A percentile compares a stretch with the other conserved stretches of the same genome.
phyloP scores from a whole-genome alignment of 2,888 invertebrate species.

The Drosophila parthenogenetica region DNA sequence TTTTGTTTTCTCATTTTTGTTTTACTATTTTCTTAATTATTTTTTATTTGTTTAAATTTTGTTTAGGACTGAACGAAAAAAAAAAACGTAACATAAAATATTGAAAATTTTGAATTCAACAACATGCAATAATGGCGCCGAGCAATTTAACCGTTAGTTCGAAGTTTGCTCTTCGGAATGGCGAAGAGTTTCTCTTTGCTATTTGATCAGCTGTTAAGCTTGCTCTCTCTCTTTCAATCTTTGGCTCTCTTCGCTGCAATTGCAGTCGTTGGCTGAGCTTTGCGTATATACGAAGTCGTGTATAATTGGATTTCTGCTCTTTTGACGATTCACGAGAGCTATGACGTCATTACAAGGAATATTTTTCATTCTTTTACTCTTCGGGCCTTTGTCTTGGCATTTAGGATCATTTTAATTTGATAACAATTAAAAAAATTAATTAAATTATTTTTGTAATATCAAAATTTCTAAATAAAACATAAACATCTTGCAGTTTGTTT shows the following conservation, averaged over 20 bases:
- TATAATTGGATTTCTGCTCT: constrained; percentile 5
- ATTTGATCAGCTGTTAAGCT: no score
- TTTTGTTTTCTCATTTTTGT: constrained; percentile 11
- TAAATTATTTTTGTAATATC: constrained; percentile 66
- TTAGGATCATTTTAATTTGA: constrained; percentile 34
- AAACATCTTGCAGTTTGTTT: constrained; percentile 28
- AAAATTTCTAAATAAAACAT: constrained; percentile 61
- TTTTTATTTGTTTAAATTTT: constrained; percentile 28
- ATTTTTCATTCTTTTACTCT: background rate
- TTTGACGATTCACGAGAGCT: constrained; percentile 8
- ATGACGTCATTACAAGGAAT: background rate
- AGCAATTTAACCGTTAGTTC: constrained; percentile 18
- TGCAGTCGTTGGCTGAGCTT: constrained; percentile 3
- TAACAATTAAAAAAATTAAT: constrained; percentile 55
- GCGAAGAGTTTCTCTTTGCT: constrained; percentile 3
- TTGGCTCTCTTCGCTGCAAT: background rate
- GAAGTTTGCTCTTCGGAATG: constrained; percentile 4
- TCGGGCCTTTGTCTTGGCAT: constrained; percentile 8
- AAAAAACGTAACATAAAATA: constrained; percentile 57
- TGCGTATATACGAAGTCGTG: constrained; percentile 8
- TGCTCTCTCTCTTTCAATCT: background rate
- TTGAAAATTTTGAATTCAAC: constrained; percentile 51
- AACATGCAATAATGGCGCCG: constrained; percentile 63
- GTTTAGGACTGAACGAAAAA: constrained; percentile 39
- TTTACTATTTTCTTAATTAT: constrained; percentile 27